These are phyloP conservation scores for Trachops cirrhosus DNA, from an alignment of 2,797 vertebrate species.

Conservation along the genomic window DNA sequence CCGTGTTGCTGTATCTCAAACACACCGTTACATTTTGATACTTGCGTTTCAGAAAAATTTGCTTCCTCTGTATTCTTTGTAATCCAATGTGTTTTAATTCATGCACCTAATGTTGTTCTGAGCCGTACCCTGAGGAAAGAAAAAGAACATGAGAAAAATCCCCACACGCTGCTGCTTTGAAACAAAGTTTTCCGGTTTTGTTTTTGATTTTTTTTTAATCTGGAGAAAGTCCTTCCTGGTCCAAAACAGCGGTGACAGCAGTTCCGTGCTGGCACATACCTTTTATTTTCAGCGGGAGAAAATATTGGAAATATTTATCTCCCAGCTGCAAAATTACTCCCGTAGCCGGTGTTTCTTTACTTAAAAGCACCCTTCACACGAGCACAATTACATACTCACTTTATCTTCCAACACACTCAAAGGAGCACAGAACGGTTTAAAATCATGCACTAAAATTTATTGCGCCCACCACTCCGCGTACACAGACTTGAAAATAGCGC, in stretches of 20 bases:
- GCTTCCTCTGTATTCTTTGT: not conserved
- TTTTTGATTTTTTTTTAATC: not conserved
- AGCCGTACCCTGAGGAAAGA: not conserved
- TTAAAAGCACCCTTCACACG: slow-evolving; percentile 22
- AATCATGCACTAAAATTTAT: not conserved
- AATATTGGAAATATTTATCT: slow-evolving; percentile 23
- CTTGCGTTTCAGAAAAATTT: not conserved
- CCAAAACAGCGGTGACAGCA: not conserved
- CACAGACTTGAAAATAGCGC: slow-evolving; percentile 29
- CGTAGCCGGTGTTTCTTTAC: not conserved
- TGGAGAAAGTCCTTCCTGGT: not conserved
- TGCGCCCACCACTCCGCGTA: not conserved
- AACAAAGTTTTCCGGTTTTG: not conserved
- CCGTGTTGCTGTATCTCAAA: not conserved
- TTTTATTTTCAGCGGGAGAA: slow-evolving; percentile 12
- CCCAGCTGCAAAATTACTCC: not conserved
- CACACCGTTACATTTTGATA: not conserved
- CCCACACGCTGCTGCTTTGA: not conserved
- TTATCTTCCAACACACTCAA: slow-evolving; percentile 9
- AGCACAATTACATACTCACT: not conserved
- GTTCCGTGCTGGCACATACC: not conserved
- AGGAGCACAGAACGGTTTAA: slow-evolving; percentile 28
- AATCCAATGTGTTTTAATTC: not conserved
- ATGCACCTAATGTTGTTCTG: not conserved
- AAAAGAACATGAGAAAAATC: not conserved